phyloP scores from a whole-genome alignment of 2,888 invertebrate genomes.

The Empis livida region DNA sequence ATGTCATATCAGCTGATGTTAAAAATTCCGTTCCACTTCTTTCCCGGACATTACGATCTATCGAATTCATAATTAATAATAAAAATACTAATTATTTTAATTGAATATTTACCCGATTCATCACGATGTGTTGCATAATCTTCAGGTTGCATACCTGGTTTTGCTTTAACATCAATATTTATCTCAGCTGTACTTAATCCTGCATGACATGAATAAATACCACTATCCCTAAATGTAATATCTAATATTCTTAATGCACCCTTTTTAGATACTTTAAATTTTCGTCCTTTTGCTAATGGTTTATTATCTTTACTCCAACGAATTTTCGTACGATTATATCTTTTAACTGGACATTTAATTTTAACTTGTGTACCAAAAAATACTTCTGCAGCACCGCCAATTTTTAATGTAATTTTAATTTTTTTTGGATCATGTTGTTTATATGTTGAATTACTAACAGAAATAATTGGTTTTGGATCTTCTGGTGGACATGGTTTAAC shows the following conservation, averaged over 20 bases:
- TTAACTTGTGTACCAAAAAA: conserved; percentile 86
- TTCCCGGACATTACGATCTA: conserved; percentile 32
- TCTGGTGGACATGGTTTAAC: conserved; percentile 63
- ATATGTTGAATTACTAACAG: conserved; percentile 66
- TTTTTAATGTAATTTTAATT: conserved; percentile 69
- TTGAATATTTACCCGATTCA: conserved; percentile 33
- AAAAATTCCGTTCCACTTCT: conserved; percentile 32
- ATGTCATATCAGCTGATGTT: conserved; percentile 34
- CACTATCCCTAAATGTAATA: conserved; percentile 67
- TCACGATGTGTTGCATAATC: conserved; percentile 50
- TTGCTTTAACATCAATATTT: conserved; percentile 63
- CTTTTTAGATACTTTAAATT: conserved; percentile 80
- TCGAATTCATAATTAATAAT: not conserved
- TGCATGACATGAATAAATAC: conserved; percentile 75
- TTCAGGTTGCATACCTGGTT: conserved; percentile 67
- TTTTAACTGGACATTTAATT: conserved; percentile 86
- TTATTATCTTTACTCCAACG: conserved; percentile 82
- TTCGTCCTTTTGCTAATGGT: conserved; percentile 61
- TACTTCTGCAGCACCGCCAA: conserved; percentile 81
- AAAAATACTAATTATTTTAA: too few relatives aligned
- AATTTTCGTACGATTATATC: conserved; percentile 65
- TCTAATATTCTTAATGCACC: conserved; percentile 78
- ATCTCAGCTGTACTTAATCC: conserved; percentile 71
- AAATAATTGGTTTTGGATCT: conserved; percentile 59
- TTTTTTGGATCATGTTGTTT: conserved; percentile 73